Evolutionary conservation across 2,888 invertebrate genomes (phyloP), one percentile per base, ranked within the genome.

Genomic region (Microctonus brassicae): DNA sequence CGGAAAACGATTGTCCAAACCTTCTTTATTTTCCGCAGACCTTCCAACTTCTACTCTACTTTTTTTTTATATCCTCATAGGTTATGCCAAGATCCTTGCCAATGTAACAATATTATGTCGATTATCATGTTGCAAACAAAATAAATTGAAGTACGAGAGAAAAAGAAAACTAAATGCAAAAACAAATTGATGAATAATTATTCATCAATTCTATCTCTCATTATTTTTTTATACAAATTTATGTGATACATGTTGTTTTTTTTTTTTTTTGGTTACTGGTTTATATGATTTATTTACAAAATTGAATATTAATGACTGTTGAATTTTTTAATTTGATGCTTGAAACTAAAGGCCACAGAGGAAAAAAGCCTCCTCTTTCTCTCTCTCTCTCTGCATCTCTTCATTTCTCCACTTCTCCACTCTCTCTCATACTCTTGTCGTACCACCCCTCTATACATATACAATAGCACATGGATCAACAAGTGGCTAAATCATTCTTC

Each of bases 401-500:
- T 7, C 7, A 3, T 29, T 29, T 5, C 29, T 29, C 29, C 29
- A 29, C 29, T 29, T 7, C 3, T 7, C 7, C 29, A 29, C 29
- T 29, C 29, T 29, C 57, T 63, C 62, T 47, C 68, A 53, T 60
- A 67, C 47, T 55, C 58, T 34, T 33, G 36, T 33, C 26, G 57
- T 29, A 24, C 7, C 11, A 55, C 11, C 11, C 24, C 20, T n/a
- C n/a, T n/a, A n/a, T 22, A 55, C 22, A 7, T 55, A 22, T 55
- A 22, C 55, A 24, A 29, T 33, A 24, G 26, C 67, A 53, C 67
- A 62, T 53, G 73, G 82, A 82, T 84, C 85, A 85, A 85, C 86
- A 84, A 84, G 84, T 85, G 84, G 84, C 81, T 83, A 82, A 85
- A 85, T 85, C 83, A 85, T 85, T 85, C 80, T 81, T 74, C 6